Base-by-base conservation (phyloP, 2,113 vertebrate genomes). In the Zosterops pallidus region DNA sequence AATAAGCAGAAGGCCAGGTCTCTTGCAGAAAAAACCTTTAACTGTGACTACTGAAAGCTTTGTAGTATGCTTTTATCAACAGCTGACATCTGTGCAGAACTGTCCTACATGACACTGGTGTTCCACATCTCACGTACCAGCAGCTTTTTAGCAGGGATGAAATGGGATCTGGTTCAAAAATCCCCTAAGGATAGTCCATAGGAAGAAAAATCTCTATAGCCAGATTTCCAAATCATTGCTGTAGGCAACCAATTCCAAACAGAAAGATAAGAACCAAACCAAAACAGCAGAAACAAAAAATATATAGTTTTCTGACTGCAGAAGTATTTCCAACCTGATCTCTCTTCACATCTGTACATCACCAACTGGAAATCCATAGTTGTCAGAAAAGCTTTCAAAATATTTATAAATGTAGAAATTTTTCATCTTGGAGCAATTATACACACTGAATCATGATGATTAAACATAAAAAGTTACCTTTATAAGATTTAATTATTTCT, bases 181-280 rank as follows among this genome's bases (percentile, higher is more conserved):
- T 89, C 69, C 78, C 85, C 75, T 91, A 90, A 78, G 88, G 90
- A 95, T 25, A 65, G 12, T 93, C 55, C 92, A 75, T 47, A 71
- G 68, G 37, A 94, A 87, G 75, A 91, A 94, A 74, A 86, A 77
- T 62, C 74, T 90, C 71, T 86, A 10, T 59, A 83, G 62, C 65
- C 94, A 94, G 82, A 67, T 85, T 95, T 94, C 76, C 37, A 97
- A 96, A 96, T 94, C 57, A 81, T 93, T 96, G 94, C 92, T 93
- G 42, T 55, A 84, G 94, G 80, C 72, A 93, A 88, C 12, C 50
- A 49, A 22, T 91, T 86, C 79, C 71, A 95, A 93, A 91, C n/a
- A 82, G 49, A 93, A 96, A 89, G 53, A 64, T 69, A 90, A 87
- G 67, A 91, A 95, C 25, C 21, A 90, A 95, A 92, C 46, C 21